These are phyloP conservation scores for Capitulum mitella DNA, from an alignment of 2,888 invertebrate species.

Conservation along the genomic window DNA sequence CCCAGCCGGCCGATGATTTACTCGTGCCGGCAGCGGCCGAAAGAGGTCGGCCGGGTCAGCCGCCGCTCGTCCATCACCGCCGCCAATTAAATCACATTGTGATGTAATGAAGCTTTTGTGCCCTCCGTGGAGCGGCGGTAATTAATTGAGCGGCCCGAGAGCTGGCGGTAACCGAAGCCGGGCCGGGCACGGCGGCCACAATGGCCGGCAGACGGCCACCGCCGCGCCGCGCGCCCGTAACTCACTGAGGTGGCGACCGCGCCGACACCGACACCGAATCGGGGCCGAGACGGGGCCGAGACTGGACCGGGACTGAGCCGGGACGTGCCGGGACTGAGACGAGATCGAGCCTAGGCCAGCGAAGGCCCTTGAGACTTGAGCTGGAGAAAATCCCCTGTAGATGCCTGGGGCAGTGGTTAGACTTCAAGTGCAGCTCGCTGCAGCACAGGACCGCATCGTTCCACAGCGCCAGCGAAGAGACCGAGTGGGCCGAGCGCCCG, in stretches of 20 bases:
- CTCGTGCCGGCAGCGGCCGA: background rate
- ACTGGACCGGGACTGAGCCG: background rate
- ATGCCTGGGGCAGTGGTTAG: too few species aligned
- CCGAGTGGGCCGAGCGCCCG: too few species aligned
- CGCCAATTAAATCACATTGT: conserved; percentile 23
- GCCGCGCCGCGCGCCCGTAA: background rate
- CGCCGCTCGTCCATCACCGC: background rate
- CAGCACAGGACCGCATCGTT: too few species aligned
- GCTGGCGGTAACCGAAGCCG: conserved; percentile 6
- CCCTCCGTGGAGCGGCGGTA: background rate
- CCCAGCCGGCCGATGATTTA: background rate
- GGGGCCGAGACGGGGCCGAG: background rate
- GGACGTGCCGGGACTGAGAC: background rate
- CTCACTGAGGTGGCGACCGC: background rate
- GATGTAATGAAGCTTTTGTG: conserved; percentile 17
- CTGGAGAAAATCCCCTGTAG: too few species aligned
- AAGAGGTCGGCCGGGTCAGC: background rate
- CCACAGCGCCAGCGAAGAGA: too few species aligned
- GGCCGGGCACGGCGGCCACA: background rate
- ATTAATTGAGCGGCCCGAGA: conserved; percentile 11
- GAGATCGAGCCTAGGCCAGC: too few species aligned
- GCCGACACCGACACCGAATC: background rate
- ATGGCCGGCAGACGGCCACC: background rate
- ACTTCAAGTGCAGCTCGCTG: too few species aligned
- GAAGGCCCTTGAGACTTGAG: too few species aligned